Percentiles rank a stretch among this genome's conserved stretches.
Evolutionary conservation across 2,113 vertebrate genomes (phyloP).

Genomic region (Progne subis): DNA sequence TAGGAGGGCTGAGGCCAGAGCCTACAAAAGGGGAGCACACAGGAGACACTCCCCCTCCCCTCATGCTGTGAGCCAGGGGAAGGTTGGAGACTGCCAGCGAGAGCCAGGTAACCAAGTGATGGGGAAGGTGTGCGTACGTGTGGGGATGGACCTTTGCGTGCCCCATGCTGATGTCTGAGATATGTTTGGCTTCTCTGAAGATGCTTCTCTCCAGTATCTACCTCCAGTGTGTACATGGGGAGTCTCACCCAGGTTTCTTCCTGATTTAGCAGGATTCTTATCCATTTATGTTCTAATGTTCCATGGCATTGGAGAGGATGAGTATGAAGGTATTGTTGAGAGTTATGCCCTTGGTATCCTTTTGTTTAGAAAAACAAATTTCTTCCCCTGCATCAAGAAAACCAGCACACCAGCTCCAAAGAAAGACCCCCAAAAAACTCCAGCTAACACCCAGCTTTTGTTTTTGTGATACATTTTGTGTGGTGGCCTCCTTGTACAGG

Average conservation of each 20-base stretch:
- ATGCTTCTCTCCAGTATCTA: background rate
- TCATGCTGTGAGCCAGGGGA: slow-evolving; percentile 20
- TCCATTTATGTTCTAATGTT: background rate
- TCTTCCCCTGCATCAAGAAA: fast-evolving
- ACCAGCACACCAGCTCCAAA: background rate
- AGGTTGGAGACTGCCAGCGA: background rate
- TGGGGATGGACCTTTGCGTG: background rate
- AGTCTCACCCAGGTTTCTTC: background rate
- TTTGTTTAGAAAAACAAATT: background rate
- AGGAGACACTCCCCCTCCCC: slow-evolving; percentile 38
- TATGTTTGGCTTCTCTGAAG: background rate
- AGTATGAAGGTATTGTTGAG: background rate
- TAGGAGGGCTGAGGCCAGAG: slow-evolving; percentile 60
- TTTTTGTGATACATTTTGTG: background rate
- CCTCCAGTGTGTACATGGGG: background rate
- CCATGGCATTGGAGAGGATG: background rate
- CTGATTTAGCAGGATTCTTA: background rate
- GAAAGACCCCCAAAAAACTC: background rate
- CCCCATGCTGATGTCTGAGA: background rate
- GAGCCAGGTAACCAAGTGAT: slow-evolving; percentile 83
- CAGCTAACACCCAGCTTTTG: background rate
- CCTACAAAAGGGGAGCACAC: slow-evolving; percentile 25
- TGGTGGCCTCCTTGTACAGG: background rate
- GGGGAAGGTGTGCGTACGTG: fast-evolving
- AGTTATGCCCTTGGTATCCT: background rate